Evolutionary conservation across 2,113 vertebrate genomes (phyloP).

Genomic region (Elanus axillaris): DNA sequence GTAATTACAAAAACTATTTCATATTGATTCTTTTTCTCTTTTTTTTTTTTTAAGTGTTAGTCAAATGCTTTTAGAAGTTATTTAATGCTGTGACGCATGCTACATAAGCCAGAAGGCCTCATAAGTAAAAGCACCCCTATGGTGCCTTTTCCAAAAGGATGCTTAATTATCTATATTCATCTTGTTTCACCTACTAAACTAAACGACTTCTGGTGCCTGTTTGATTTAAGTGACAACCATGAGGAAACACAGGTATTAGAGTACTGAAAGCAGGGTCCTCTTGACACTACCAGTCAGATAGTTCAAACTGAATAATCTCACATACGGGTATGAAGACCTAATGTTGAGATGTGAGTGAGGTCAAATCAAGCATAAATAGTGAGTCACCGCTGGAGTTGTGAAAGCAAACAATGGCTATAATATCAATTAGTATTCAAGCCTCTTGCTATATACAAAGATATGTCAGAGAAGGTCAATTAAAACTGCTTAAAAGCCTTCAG

Average conservation of each 20-base stretch:
- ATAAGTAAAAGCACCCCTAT: not conserved
- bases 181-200: not conserved
- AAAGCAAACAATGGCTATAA: not conserved
- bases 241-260: not conserved
- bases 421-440: not conserved
- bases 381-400: not conserved
- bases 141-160: not conserved
- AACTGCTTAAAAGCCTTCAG: not conserved
- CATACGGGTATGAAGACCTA: not conserved
- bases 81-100: not conserved
- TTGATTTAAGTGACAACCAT: not conserved
- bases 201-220: not conserved
- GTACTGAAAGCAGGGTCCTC: not conserved
- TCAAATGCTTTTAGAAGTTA: not conserved
- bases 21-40: not conserved
- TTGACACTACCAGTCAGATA: not conserved
- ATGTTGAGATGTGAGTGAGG: not conserved
- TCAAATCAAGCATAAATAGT: not conserved
- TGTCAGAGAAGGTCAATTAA: not conserved
- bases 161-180: not conserved
- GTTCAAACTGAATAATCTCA: not conserved
- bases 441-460: not conserved
- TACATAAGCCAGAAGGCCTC: not conserved
- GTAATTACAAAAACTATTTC: constrained; percentile 61
- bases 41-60: not conserved